These are phyloP conservation scores for Drosophila cognata DNA, from an alignment of 2,888 invertebrate species.

Conservation along the genomic window DNA sequence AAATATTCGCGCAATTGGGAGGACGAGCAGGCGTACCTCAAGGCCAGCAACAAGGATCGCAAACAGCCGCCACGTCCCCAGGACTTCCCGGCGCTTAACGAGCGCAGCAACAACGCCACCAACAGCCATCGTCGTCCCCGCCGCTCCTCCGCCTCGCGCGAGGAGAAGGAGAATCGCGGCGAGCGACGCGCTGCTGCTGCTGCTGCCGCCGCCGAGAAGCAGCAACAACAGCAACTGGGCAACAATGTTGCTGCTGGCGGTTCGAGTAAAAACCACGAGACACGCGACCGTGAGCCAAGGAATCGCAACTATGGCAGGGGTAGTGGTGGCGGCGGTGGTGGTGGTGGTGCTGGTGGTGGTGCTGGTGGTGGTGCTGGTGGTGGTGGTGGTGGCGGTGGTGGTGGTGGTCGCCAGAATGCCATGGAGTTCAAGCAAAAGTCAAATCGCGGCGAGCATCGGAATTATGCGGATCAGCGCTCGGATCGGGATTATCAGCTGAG, in stretches of 20 bases:
- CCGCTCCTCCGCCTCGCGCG: conserved; percentile 70
- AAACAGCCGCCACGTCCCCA: conserved; percentile 86
- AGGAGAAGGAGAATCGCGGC: conserved; percentile 83
- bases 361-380: background rate
- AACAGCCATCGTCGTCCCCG: conserved; percentile 61
- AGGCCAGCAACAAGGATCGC: conserved; percentile 85
- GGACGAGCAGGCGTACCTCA: conserved; percentile 94
- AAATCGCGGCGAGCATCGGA: conserved; percentile 53
- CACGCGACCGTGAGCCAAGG: conserved; percentile 42
- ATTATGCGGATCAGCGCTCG: conserved; percentile 45
- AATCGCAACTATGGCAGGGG: conserved; percentile 62
- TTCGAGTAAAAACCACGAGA: conserved; percentile 34
- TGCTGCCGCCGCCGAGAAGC: conserved; percentile 23
- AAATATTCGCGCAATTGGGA: conserved; percentile 97
- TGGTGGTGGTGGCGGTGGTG: background rate
- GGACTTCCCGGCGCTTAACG: conserved; percentile 87
- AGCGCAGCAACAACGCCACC: conserved; percentile 52
- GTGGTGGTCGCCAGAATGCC: conserved; percentile 70
- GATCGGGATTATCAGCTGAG: conserved; percentile 52
- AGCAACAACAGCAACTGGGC: conserved; percentile 4
- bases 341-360: conserved; percentile 43
- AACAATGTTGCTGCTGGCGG: conserved; percentile 2
- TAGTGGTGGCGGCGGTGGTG: conserved; percentile 39
- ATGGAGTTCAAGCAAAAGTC: conserved; percentile 84
- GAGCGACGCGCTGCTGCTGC: conserved; percentile 62